These are phyloP conservation scores for Diaprepes abbreviatus DNA, from an alignment of 2,888 invertebrate genomes.

Conservation along the genomic window DNA sequence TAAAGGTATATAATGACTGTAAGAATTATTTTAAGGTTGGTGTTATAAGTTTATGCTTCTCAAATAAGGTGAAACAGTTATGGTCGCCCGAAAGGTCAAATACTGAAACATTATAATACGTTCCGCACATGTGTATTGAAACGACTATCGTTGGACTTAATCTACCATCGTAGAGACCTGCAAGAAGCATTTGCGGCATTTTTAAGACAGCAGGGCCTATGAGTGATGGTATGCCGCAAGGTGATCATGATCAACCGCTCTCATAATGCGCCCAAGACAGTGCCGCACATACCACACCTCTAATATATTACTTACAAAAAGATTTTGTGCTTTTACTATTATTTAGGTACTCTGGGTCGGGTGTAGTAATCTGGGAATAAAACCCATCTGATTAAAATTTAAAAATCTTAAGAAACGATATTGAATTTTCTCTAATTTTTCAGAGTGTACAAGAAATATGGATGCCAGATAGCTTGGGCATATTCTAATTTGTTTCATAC, in stretches of 20 bases:
- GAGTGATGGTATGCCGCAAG: conserved; percentile 60
- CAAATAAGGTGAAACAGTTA: conserved; percentile 55
- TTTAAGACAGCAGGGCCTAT: conserved; percentile 57
- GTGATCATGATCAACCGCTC: conserved; percentile 59
- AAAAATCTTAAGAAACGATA: too few relatives aligned
- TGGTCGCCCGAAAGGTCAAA: conserved; percentile 55
- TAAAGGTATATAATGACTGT: conserved; percentile 37
- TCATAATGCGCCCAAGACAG: conserved; percentile 56
- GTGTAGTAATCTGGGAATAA: too few relatives aligned
- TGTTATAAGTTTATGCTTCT: conserved; percentile 40
- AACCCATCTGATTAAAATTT: too few relatives aligned
- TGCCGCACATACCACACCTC: conserved; percentile 45
- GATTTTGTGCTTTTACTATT: too few relatives aligned
- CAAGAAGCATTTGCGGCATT: conserved; percentile 58
- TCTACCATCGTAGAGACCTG: conserved; percentile 56
- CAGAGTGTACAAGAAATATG: too few relatives aligned
- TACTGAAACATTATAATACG: conserved; percentile 56
- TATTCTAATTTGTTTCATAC: too few relatives aligned
- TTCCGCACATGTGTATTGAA: conserved; percentile 57
- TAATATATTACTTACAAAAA: too few relatives aligned
- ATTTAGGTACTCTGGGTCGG: too few relatives aligned
- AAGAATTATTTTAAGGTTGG: conserved; percentile 43
- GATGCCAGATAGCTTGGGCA: too few relatives aligned
- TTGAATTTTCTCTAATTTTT: too few relatives aligned
- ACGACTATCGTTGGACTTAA: conserved; percentile 57